These are phyloP conservation scores for Ceyx erithaca DNA, from an alignment of 2,797 vertebrate species.

Conservation along the genomic window DNA sequence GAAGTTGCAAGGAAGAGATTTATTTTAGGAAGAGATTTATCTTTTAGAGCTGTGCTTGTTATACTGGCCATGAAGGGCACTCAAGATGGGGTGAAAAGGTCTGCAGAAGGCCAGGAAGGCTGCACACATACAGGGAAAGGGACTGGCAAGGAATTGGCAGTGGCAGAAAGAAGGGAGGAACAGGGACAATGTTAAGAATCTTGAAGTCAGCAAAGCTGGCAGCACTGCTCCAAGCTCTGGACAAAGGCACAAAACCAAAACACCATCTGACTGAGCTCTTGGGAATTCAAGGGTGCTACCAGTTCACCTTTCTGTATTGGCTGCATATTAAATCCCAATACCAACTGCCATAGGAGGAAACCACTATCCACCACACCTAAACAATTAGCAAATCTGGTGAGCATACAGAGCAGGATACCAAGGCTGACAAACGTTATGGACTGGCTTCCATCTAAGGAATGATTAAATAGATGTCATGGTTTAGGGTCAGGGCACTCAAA, in stretches of 20 bases:
- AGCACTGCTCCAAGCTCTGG: background rate
- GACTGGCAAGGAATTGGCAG: background rate
- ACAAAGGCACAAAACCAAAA: background rate
- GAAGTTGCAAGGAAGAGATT: background rate
- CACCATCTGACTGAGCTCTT: background rate
- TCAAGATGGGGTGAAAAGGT: background rate
- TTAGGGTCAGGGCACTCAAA: too few species aligned
- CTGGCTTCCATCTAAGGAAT: background rate
- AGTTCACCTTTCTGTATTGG: background rate
- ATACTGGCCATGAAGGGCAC: rapidly evolving
- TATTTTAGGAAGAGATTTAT: background rate
- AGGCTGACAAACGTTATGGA: background rate
- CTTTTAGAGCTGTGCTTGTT: background rate
- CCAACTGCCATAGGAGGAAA: background rate
- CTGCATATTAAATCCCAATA: background rate
- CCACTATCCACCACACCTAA: background rate
- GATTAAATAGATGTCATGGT: background rate
- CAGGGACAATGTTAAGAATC: background rate
- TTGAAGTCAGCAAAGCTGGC: background rate
- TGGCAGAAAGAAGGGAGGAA: background rate
- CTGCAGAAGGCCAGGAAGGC: background rate
- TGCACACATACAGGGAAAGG: background rate
- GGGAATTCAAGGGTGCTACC: background rate
- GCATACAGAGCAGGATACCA: background rate
- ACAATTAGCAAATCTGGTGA: background rate